Evolutionary conservation across 2,113 vertebrate genomes (phyloP).

Genomic region (Willisornis vidua): DNA sequence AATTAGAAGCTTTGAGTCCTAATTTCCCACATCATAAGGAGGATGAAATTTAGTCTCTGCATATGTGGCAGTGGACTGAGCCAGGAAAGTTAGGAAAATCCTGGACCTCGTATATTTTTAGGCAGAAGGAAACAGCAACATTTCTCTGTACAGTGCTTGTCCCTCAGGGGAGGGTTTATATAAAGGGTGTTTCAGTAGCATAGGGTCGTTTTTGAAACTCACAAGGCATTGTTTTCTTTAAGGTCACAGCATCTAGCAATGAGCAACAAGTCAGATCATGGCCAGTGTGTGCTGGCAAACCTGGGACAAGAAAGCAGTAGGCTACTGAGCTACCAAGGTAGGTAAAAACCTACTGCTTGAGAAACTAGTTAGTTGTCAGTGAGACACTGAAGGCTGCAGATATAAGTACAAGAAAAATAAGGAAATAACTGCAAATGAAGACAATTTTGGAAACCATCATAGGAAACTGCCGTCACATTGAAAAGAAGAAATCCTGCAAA

Average conservation of each 20-base stretch:
- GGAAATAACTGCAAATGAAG: background rate
- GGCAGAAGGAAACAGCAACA: background rate
- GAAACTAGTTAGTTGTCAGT: background rate
- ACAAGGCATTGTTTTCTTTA: background rate
- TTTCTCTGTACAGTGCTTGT: background rate
- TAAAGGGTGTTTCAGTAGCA: background rate
- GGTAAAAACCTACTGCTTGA: background rate
- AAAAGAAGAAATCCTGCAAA: background rate
- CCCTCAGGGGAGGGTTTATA: background rate
- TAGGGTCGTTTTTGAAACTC: background rate
- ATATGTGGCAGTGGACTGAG: background rate
- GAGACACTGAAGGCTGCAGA: background rate
- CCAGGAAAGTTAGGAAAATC: background rate
- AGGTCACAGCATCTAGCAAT: background rate
- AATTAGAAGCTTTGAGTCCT: constrained; percentile 26
- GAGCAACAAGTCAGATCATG: background rate
- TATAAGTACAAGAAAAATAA: background rate
- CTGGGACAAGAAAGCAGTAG: background rate
- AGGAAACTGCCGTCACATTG: background rate
- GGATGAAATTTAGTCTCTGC: background rate
- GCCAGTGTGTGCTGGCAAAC: background rate
- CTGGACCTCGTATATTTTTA: background rate
- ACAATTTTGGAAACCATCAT: background rate
- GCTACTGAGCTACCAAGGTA: background rate
- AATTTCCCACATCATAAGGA: constrained; percentile 8